Base-by-base conservation (phyloP, 2,797 vertebrate genomes). In the Knipowitschia caucasica region DNA sequence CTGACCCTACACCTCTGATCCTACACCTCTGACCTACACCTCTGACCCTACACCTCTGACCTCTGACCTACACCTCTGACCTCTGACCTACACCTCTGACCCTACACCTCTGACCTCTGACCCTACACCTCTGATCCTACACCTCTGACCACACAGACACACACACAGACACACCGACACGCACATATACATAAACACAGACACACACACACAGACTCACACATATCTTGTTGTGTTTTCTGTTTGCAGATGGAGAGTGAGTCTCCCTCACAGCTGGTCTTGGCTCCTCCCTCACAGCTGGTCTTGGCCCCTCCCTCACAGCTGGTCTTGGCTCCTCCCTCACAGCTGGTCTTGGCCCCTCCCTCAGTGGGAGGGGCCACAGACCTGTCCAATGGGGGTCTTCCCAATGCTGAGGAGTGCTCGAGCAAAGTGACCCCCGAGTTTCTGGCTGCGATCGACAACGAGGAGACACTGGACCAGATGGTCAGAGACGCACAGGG, bases 401-500 rank as follows among this genome's bases (percentile, higher is more conserved):
- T 74, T 30, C 50, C 55, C 44, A 91, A 78, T 74, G 73, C 76
- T 0, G 62, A 70, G 0, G 88, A 87, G 21, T 65, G 33, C 54
- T 59, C 60, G 0, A 85, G 77, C 67, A 91, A 91, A 7, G 67
- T 96, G 69, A 94, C 86, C 0, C 12, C 86, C 0, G 91, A 95
- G 52, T 91, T 95, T 67, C 86, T 99, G 70, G 90, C 80, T 45
- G 88, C 88, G 42, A 94, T 99, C 0, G 94, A 99, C 62, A 95
- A 98, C 3, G 95, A 99, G 60, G 90, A 92, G 12, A 74, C 94
- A 53, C 90, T 99, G 58, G 96, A 99, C 86, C 96, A 94, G 86
- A 98, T 99, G 97, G 96, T 42, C n/a, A 29, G 4, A 15, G 14
- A 4, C 33, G 4, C 2, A n/a, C 11, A 35, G n/a, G n/a, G n/a